Base-by-base conservation (phyloP, 2,113 vertebrate genomes). In the Thalassoma bifasciatum region DNA sequence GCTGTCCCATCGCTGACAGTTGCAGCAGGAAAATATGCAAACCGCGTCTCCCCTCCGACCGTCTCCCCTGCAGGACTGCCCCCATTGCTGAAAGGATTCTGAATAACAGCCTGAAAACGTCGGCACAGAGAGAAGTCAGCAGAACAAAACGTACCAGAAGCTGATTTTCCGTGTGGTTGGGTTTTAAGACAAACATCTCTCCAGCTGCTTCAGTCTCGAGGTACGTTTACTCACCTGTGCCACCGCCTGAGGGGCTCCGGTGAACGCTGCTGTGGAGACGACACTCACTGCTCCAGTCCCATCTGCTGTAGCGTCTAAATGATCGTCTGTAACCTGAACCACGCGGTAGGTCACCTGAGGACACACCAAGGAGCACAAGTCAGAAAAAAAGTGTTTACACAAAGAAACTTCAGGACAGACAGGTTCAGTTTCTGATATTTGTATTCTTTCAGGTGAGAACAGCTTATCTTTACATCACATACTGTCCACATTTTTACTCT, bases 81-180 rank as follows among this genome's bases (percentile, higher is more conserved):
- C 0, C 96, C 96, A 82, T 97, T 97, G 79, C 96, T 97, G 93
- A 98, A 98, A 16, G 96, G 96, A 80, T 97, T 97, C 93, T 98
- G 96, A 88, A 98, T 97, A 17, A 98, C 96, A 17, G 96, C 96
- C 96, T 97, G 90, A 0, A n/a, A 26, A 17, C 51, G 10, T 3
- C 1, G 36, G 16, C 21, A 4, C 21, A 51, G 9, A n/a, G 0
- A 34, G 11, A 22, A 12, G n/a, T 21, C 1, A 10, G 19, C 44
- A 10, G 21, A 10, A 12, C 2, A 19, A 11, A 10, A 5, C 7
- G 10, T 11, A 5, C 22, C 10, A 62, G 21, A 1, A 21, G 34
- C 21, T 49, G 19, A 1, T 7, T 13, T 17, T 42, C 40, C 21
- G 11, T 14, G 4, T 13, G 12, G 6, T 12, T 22, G 3, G 22